phyloP scores from a whole-genome alignment of 2,888 invertebrate species.

The Pollenia amentaria region DNA sequence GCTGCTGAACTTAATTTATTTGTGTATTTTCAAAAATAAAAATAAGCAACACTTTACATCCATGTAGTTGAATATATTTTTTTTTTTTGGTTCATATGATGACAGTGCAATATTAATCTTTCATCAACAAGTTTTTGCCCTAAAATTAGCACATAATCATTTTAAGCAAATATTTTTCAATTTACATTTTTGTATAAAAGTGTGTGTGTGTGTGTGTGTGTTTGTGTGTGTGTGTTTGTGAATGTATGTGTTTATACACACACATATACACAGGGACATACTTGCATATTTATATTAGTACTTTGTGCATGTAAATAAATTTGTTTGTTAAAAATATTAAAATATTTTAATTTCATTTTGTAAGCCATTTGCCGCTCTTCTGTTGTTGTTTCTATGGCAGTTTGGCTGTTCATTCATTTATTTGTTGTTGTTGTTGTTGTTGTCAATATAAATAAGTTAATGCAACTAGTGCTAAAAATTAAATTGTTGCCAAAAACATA shows the following conservation, averaged over 20 bases:
- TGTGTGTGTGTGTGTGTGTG: neutral
- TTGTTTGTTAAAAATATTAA: conserved; percentile 44
- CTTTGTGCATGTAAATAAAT: conserved; percentile 4
- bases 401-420: too few relatives aligned
- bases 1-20: conserved; percentile 32
- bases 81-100: conserved; percentile 13
- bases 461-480: conserved; percentile 34
- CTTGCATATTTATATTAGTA: neutral
- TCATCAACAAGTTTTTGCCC: conserved; percentile 65
- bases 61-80: neutral
- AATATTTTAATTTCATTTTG: conserved; percentile 48
- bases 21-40: conserved; percentile 32
- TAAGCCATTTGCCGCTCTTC: neutral
- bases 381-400: neutral
- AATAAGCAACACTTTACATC: conserved; percentile 26
- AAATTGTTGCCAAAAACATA: conserved; percentile 63
- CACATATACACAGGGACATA: neutral
- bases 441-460: conserved; percentile 51
- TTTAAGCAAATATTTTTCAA: conserved; percentile 59
- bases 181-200: conserved; percentile 24
- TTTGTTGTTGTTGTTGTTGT: conserved; percentile 4
- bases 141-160: conserved; percentile 61
- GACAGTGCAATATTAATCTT: conserved; percentile 59
- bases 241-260: neutral
- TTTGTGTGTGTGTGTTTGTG: neutral